Conservation (phyloP, 1,140 invertebrate species). For the Drosophila sp. region DNA sequence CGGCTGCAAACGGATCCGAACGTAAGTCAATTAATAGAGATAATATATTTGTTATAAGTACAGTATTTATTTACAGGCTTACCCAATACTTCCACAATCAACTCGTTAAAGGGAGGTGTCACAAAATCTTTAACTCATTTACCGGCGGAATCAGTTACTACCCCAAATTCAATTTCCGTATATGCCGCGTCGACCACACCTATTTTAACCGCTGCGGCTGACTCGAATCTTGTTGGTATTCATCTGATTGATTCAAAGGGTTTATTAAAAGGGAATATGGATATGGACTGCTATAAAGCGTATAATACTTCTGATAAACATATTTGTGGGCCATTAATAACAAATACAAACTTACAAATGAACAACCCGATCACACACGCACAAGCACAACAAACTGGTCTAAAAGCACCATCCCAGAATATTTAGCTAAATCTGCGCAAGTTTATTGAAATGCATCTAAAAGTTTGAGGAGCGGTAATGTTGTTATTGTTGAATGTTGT, state of each 20-base stretch:
- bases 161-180: constrained; percentile 24
- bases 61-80: constrained; percentile 30
- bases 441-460: constrained; percentile 39
- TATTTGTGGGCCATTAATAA: neutral
- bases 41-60: neutral
- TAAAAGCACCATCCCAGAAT: constrained; percentile 46
- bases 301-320: constrained; percentile 31
- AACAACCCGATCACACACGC: constrained; percentile 4
- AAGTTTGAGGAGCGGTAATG: constrained; percentile 29
- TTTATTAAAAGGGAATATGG: constrained; percentile 16
- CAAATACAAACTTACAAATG: constrained; percentile 27
- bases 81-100: constrained; percentile 20
- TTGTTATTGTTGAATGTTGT: constrained; percentile 26
- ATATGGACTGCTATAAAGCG: constrained; percentile 32
- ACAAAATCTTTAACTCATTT: constrained; percentile 49
- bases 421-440: constrained; percentile 55
- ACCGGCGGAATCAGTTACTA: constrained; percentile 31
- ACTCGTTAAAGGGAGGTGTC: constrained; percentile 18
- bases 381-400: neutral
- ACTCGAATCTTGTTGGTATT: constrained; percentile 3
- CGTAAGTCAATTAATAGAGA: constrained; percentile 29
- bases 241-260: constrained; percentile 9
- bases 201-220: constrained; percentile 19
- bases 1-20: constrained; percentile 53
- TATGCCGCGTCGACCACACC: constrained; percentile 47